Evolutionary conservation across 2,888 invertebrate genomes (phyloP).

Genomic region (Anthoptus insignis): DNA sequence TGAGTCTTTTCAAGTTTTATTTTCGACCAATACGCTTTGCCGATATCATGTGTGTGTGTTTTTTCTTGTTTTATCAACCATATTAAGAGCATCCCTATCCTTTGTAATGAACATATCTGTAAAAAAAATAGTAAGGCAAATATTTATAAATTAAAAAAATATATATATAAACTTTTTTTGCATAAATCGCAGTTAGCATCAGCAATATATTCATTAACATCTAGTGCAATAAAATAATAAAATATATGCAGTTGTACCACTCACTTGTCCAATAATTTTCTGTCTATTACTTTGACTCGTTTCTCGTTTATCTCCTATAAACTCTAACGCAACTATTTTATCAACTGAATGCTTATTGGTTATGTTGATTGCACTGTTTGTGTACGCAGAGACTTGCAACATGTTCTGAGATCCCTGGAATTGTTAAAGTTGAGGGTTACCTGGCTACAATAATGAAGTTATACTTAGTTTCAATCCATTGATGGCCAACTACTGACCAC

Average conservation of each 20-base stretch:
- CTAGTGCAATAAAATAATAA: no score
- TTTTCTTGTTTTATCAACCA: slow-evolving; percentile 77
- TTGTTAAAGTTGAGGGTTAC: no score
- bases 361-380: slow-evolving; percentile 68
- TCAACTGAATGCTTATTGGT: slow-evolving; percentile 51
- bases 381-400: slow-evolving; percentile 69
- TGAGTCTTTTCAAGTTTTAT: slow-evolving; percentile 69
- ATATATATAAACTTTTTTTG: no score
- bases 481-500: no score
- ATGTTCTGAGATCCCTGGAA: slow-evolving; percentile 48
- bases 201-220: no score
- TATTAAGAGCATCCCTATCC: slow-evolving; percentile 68
- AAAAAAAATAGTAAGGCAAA: no score
- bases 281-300: slow-evolving; percentile 55
- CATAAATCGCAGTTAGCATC: no score
- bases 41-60: slow-evolving; percentile 61
- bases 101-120: slow-evolving; percentile 72
- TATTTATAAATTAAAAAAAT: no score
- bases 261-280: slow-evolving; percentile 67
- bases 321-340: slow-evolving; percentile 65
- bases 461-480: no score
- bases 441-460: no score
- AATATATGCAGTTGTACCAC: background rate
- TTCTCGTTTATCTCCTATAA: slow-evolving; percentile 52
- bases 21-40: slow-evolving; percentile 76